Evolutionary conservation across 2,888 invertebrate species (phyloP).

Genomic region (Monopis laevigella): DNA sequence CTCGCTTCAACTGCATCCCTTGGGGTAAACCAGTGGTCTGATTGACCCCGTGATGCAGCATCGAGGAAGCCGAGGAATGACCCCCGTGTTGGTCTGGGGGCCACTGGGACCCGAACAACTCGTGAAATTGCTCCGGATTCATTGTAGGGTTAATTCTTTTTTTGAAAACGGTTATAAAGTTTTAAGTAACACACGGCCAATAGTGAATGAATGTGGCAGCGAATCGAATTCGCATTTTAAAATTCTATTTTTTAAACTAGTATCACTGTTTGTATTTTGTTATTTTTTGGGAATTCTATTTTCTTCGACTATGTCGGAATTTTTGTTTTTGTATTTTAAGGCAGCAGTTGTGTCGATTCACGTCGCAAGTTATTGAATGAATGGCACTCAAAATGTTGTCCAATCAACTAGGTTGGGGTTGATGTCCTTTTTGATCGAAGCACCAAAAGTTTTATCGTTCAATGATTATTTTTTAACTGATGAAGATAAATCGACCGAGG

Average conservation of each 20-base stretch:
- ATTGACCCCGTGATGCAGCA: conserved; percentile 35
- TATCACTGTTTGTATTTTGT: conserved; percentile 38
- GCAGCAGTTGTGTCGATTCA: conserved; percentile 33
- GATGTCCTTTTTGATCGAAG: conserved; percentile 18
- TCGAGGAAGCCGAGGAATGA: conserved; percentile 53
- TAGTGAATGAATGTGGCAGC: conserved; percentile 28
- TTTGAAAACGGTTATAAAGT: conserved; percentile 22
- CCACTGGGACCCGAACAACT: conserved; percentile 61
- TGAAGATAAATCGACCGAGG: conserved; percentile 50
- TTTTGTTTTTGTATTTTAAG: conserved; percentile 29
- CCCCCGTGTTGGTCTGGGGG: conserved; percentile 61
- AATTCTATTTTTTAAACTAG: conserved; percentile 24
- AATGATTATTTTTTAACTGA: conserved; percentile 41
- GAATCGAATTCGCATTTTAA: conserved; percentile 53
- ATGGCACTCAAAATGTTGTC: conserved; percentile 41
- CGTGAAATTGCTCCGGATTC: conserved; percentile 59
- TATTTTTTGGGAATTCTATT: conserved; percentile 18
- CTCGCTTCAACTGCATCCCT: conserved; percentile 47
- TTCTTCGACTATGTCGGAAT: conserved; percentile 48
- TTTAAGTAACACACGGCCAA: conserved; percentile 46
- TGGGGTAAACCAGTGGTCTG: conserved; percentile 33
- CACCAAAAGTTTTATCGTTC: too few species aligned
- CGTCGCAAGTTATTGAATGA: conserved; percentile 27
- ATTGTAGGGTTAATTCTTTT: conserved; percentile 34
- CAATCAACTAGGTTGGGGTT: conserved; percentile 47